Conservation (phyloP, 2,113 vertebrate species). For the Eulemur rufifrons region DNA sequence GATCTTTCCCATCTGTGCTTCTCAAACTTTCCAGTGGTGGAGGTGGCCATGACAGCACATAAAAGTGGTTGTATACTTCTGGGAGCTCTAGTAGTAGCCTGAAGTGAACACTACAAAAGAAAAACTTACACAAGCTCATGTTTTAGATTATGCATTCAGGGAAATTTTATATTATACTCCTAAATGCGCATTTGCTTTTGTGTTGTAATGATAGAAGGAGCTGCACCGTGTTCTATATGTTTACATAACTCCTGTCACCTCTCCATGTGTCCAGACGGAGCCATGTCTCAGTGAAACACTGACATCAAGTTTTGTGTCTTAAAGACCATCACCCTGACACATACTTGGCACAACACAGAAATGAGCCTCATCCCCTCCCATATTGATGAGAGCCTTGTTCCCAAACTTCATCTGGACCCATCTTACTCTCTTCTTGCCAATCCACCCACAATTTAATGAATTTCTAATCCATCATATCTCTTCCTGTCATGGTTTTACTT, state of each 20-base stretch:
- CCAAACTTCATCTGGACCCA: not conserved
- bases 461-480: not conserved
- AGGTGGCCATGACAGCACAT: not conserved
- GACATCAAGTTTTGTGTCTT: not conserved
- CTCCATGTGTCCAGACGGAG: not conserved
- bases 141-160: not conserved
- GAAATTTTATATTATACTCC: not conserved
- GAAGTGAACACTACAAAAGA: not conserved
- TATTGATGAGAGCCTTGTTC: not conserved
- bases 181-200: not conserved
- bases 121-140: not conserved
- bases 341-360: not conserved
- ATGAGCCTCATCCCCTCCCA: not conserved
- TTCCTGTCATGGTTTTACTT: not conserved
- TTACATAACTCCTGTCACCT: not conserved
- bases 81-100: not conserved
- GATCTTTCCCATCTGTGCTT: not conserved
- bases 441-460: not conserved
- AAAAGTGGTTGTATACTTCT: not conserved
- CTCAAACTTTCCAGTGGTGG: not conserved
- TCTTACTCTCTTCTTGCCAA: not conserved
- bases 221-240: not conserved
- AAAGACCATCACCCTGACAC: not conserved
- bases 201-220: not conserved
- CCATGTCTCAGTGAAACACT: not conserved